Conservation (phyloP, 2,797 vertebrate genomes). For the Enteromius fasciolatus region DNA sequence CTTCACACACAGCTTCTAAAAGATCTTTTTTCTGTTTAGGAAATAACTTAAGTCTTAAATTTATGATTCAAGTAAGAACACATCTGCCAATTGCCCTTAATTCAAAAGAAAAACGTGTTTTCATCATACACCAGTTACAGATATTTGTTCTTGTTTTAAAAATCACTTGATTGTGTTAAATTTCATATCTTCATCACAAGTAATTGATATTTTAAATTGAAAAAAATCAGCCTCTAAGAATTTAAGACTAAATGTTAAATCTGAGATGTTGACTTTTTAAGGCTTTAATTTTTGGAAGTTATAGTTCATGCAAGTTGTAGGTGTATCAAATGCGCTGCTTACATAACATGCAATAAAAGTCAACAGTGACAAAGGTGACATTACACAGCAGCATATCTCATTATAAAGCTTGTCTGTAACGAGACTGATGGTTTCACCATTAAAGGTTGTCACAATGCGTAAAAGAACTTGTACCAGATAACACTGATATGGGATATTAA, state of each 20-base stretch:
- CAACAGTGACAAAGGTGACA: slow-evolving; percentile 31
- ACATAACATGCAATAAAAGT: slow-evolving; percentile 31
- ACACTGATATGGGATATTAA: neutral
- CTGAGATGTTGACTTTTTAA: neutral
- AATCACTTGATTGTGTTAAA: neutral
- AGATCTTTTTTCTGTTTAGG: neutral
- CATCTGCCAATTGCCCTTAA: neutral
- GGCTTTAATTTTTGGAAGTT: neutral
- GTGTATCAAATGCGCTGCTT: neutral
- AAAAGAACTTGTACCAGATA: neutral
- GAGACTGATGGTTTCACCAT: neutral
- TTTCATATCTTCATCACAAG: neutral
- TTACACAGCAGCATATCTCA: neutral
- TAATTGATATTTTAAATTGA: neutral
- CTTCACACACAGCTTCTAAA: neutral
- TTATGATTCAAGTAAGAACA: neutral
- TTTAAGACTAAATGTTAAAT: neutral
- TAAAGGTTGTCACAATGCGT: neutral
- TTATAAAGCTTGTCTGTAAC: neutral
- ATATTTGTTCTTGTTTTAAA: neutral
- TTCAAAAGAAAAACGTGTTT: neutral
- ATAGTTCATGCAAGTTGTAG: neutral
- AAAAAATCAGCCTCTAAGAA: neutral
- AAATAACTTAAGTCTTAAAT: neutral
- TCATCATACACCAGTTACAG: neutral